phyloP scores from a whole-genome alignment of 1,140 invertebrate species.

The Ridgeia piscesae region DNA sequence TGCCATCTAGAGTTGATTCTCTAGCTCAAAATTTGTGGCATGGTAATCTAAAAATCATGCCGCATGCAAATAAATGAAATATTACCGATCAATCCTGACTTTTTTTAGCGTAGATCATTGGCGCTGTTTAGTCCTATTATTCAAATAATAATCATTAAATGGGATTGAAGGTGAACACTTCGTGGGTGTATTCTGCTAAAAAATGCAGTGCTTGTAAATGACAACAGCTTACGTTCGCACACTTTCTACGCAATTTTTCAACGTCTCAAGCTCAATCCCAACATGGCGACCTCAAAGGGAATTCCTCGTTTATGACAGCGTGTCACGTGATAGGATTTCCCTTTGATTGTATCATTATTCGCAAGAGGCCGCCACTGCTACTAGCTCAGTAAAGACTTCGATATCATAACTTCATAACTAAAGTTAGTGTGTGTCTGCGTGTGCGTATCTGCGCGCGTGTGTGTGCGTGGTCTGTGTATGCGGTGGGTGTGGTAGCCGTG shows the following conservation, averaged over 20 bases:
- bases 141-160: neutral
- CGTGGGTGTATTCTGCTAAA: too few relatives aligned
- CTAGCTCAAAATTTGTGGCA: too few relatives aligned
- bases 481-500: too few relatives aligned
- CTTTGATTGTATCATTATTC: neutral
- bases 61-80: neutral
- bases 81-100: neutral
- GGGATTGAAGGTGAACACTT: neutral
- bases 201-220: neutral
- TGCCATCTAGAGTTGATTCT: too few relatives aligned
- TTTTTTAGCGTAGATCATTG: neutral
- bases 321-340: neutral
- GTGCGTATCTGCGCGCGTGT: too few relatives aligned
- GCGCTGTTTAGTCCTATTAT: too few relatives aligned
- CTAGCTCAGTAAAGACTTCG: too few relatives aligned
- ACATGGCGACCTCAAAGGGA: neutral
- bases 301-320: neutral
- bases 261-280: neutral
- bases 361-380: neutral
- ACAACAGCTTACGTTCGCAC: neutral
- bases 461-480: too few relatives aligned
- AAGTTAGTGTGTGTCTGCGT: too few relatives aligned
- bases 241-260: neutral
- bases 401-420: too few relatives aligned
- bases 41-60: too few relatives aligned